Percentiles rank a stretch among this genome's conserved stretches.
phyloP scores from a whole-genome alignment of 2,797 vertebrate genomes.

The Gallinago nigripennis region DNA sequence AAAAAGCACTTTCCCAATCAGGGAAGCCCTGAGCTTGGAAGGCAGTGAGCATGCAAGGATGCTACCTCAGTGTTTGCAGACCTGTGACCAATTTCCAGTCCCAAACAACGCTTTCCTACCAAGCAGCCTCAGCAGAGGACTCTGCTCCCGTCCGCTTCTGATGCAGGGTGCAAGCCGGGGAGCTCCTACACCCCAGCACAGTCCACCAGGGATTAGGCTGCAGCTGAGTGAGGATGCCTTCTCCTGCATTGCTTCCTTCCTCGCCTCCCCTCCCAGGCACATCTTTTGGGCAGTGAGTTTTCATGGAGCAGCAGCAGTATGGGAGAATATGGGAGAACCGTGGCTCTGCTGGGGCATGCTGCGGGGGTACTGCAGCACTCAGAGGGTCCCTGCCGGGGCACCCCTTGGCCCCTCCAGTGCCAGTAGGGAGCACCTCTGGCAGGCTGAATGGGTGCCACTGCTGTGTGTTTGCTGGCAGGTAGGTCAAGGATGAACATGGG shows the following conservation, averaged over 20 bases:
- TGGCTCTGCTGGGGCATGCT: fast-evolving
- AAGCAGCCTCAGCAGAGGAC: not conserved
- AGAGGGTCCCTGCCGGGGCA: fast-evolving
- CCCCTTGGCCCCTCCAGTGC: fast-evolving
- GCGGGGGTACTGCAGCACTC: fast-evolving
- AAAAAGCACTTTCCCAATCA: not conserved
- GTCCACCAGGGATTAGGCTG: not conserved
- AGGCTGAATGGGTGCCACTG: fast-evolving
- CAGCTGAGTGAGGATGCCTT: not conserved
- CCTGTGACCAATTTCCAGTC: not conserved
- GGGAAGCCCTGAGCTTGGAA: not conserved
- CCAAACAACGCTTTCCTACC: not conserved
- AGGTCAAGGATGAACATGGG: not conserved
- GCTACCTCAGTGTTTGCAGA: not conserved
- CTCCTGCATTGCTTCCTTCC: not conserved
- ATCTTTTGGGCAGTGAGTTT: not conserved
- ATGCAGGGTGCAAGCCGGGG: not conserved
- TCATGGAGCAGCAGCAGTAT: not conserved
- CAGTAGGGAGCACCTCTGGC: fast-evolving
- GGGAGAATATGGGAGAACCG: no score
- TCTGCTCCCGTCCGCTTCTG: not conserved
- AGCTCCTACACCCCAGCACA: not conserved
- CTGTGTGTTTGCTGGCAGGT: not conserved
- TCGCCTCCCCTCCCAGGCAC: fast-evolving
- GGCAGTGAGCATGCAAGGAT: not conserved